A percentile compares a stretch with the other conserved stretches of the same genome.
phyloP scores from a whole-genome alignment of 2,113 vertebrate genomes.

The Oceanites oceanicus region DNA sequence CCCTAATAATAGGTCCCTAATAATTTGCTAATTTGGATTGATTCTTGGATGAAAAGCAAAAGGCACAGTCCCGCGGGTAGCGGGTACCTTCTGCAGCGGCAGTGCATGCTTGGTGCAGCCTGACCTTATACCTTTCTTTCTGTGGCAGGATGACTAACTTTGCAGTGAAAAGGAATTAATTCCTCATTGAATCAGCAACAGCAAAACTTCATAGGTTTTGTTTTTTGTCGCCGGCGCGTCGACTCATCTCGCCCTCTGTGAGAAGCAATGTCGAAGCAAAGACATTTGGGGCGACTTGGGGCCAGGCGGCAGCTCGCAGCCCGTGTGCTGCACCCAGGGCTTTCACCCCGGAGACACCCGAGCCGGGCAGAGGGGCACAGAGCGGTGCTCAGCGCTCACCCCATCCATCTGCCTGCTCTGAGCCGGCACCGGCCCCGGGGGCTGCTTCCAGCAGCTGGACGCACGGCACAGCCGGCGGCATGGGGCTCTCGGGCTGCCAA shows the following conservation, averaged over 20 bases:
- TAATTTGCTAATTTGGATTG: background rate
- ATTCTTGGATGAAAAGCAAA: background rate
- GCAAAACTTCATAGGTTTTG: slow-evolving; percentile 30
- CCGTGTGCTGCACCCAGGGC: background rate
- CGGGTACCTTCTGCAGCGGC: background rate
- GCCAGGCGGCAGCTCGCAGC: background rate
- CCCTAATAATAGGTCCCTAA: background rate
- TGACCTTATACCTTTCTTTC: background rate
- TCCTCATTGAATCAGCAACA: slow-evolving; percentile 40
- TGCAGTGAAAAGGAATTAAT: slow-evolving; percentile 16
- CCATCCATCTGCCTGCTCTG: background rate
- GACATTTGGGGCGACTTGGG: background rate
- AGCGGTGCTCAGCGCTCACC: background rate
- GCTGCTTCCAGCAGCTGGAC: background rate
- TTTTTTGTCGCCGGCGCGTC: background rate
- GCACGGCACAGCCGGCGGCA: accelerated
- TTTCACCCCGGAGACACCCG: background rate
- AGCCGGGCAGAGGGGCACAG: background rate
- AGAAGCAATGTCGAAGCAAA: slow-evolving; percentile 10
- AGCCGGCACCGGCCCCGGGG: background rate
- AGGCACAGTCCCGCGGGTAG: accelerated
- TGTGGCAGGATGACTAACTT: slow-evolving; percentile 30
- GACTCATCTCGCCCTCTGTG: slow-evolving; percentile 16
- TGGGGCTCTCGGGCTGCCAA: background rate
- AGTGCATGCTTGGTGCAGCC: background rate